phyloP scores from a whole-genome alignment of 1,140 invertebrate species.

The Cardiocondyla obscurior region DNA sequence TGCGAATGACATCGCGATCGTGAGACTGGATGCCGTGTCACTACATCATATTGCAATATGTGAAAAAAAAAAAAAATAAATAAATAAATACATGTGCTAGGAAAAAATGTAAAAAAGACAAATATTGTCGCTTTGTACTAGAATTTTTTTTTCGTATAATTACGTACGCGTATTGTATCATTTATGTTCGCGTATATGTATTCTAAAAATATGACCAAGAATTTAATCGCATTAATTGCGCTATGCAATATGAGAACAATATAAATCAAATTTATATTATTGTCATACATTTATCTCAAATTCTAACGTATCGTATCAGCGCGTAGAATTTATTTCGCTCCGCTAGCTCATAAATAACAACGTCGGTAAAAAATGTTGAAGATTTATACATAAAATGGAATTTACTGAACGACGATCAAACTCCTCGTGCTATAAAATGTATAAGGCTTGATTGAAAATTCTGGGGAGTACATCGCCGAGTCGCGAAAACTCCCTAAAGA shows the following conservation, averaged over 20 bases:
- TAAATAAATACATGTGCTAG: neutral
- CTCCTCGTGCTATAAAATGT: neutral
- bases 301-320: neutral
- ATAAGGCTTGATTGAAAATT: neutral
- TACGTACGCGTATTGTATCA: neutral
- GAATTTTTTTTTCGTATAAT: neutral
- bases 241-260: neutral
- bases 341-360: neutral
- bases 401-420: neutral
- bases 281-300: neutral
- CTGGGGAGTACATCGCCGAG: neutral
- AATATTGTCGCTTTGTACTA: slow-evolving; percentile 2
- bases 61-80: too few relatives aligned
- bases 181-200: too few relatives aligned
- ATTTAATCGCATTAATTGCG: slow-evolving; percentile 1
- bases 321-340: neutral
- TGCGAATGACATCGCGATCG: slow-evolving; percentile 45
- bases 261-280: slow-evolving; percentile 9
- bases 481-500: neutral
- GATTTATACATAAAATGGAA: neutral
- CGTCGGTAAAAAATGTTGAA: neutral
- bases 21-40: slow-evolving; percentile 21
- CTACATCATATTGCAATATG: slow-evolving; percentile 11
- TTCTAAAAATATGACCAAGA: neutral
- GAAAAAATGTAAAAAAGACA: slow-evolving; percentile 10